These are phyloP conservation scores for Planococcus citri DNA, from an alignment of 1,140 invertebrate species.

Conservation along the genomic window DNA sequence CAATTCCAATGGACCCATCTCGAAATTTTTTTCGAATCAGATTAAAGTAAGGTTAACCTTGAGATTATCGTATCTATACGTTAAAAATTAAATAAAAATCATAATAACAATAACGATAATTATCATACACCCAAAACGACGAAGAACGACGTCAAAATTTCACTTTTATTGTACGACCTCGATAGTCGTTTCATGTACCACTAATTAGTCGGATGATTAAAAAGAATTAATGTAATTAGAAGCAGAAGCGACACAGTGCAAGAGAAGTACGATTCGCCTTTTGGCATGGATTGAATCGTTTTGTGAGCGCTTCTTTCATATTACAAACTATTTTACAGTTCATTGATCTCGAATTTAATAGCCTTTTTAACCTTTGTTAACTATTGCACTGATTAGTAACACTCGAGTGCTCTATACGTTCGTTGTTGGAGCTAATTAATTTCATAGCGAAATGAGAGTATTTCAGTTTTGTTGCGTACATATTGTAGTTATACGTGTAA, in stretches of 20 bases:
- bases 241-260: not conserved
- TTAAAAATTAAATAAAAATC: no score
- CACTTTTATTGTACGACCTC: no score
- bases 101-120: no score
- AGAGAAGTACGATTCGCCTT: not conserved
- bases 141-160: no score
- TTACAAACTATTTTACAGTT: slow-evolving; percentile 4
- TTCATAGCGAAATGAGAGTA: no score
- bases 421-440: not conserved
- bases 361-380: slow-evolving; percentile 7
- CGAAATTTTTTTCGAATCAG: no score
- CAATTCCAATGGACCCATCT: no score
- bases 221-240: not conserved
- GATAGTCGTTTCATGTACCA: not conserved
- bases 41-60: no score
- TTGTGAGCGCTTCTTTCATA: not conserved
- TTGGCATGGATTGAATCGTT: not conserved
- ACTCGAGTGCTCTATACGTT: not conserved
- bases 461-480: no score
- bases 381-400: not conserved
- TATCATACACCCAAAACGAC: no score
- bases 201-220: not conserved
- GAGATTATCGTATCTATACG: no score
- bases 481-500: no score
- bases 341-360: not conserved